A percentile compares a stretch with the other conserved stretches of the same genome.
phyloP scores from a whole-genome alignment of 2,888 invertebrate species.

The Spodoptera picta region DNA sequence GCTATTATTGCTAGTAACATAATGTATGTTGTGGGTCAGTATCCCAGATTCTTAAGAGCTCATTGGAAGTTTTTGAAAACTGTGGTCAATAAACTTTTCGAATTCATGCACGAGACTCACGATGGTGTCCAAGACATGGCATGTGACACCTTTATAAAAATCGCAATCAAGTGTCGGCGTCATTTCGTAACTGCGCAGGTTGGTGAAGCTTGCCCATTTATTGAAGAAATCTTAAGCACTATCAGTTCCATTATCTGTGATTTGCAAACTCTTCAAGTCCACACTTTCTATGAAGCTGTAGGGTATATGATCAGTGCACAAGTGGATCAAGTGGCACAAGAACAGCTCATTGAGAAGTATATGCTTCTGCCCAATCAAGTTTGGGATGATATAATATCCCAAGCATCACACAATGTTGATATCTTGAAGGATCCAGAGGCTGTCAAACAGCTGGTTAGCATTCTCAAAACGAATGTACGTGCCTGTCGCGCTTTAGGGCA shows the following conservation, averaged over 20 bases:
- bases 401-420: conserved; percentile 98
- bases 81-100: conserved; percentile 99
- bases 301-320: conserved; percentile 99
- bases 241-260: conserved; percentile 99
- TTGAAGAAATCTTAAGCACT: conserved; percentile 98
- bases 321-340: conserved; percentile 96
- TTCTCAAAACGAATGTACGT: conserved; percentile 99
- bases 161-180: conserved; percentile 98
- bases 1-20: conserved; percentile 99
- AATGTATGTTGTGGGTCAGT: conserved; percentile 99
- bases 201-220: conserved; percentile 98
- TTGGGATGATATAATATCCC: conserved; percentile 99
- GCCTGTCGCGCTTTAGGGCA: conserved; percentile 99
- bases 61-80: conserved; percentile 99
- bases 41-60: conserved; percentile 99
- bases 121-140: conserved; percentile 99
- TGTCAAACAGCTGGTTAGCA: conserved; percentile 98
- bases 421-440: conserved; percentile 98
- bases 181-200: conserved; percentile 99
- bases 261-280: conserved; percentile 99
- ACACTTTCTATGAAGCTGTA: conserved; percentile 99
- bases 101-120: conserved; percentile 99
- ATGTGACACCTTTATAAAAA: conserved; percentile 99
- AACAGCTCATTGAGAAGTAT: conserved; percentile 98
- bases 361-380: conserved; percentile 99